Evolutionary conservation across 2,113 vertebrate genomes (phyloP), one percentile per base, ranked within the genome.

Genomic region (Aythya baeri): DNA sequence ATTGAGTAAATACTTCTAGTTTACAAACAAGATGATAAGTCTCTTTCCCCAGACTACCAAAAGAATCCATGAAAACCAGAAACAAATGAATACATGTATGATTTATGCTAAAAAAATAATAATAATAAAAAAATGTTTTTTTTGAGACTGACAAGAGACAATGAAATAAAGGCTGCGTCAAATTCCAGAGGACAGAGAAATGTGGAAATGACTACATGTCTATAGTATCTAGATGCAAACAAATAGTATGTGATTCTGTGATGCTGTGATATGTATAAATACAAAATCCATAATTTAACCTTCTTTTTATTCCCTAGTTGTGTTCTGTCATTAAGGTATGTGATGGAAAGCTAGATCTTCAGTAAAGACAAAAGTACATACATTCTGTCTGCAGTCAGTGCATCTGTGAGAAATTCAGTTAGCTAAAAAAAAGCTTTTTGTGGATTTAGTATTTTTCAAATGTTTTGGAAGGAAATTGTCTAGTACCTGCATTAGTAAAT

Each of bases 21-120:
- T 97, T 88, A 91, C 68, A 91, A 96, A 87, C 44, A 88, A 83
- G 91, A 92, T 72, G 58, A 95, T 91, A 83, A 87, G 59, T 87
- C 29, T 92, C 9, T 89, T 97, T 95, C 62, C 70, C 43, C 50
- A 84, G 90, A 82, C 57, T 87, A 36, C 67, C 83, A 76, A 83
- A 87, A 58, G 13, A n/a, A 17, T 55, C 86, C 72, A 91, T 95
- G 74, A 96, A 96, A 94, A 68, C 34, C 65, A 77, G 59, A 82
- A 92, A 95, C 57, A 95, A 81, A 66, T 91, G 76, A 83, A 71
- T 91, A 41, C 41, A 41, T 41, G 41, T 41, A 88, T 76, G 52
- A 75, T 86, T 76, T 94, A 36, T 88, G 70, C 85, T 91, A 86
- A 86, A 94, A 26, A 1, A 15, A 21, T 20, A 46, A 46, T 9